phyloP scores from a whole-genome alignment of 2,888 invertebrate genomes.

The Agelastica alni region DNA sequence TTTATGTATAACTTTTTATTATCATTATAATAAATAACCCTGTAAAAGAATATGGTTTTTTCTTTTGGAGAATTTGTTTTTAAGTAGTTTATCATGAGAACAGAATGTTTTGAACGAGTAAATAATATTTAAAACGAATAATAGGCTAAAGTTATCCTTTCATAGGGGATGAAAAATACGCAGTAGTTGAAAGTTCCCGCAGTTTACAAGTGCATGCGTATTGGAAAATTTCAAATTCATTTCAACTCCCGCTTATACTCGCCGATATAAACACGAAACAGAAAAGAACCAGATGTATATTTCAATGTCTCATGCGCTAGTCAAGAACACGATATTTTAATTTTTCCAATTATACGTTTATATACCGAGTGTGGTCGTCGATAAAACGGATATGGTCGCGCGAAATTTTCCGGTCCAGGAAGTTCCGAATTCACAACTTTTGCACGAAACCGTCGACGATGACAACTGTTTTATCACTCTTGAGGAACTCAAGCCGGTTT shows the following conservation, averaged over 20 bases:
- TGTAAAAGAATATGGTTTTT: no score
- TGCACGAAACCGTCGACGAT: constrained; percentile 54
- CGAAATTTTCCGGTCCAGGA: constrained; percentile 54
- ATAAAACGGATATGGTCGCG: constrained; percentile 48
- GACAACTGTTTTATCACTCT: constrained; percentile 54
- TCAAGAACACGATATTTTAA: constrained; percentile 1
- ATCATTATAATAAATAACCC: no score
- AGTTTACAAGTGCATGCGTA: constrained; percentile 21
- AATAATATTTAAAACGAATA: no score
- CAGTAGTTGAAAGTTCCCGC: background rate
- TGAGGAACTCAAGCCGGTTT: constrained; percentile 53
- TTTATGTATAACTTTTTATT: no score
- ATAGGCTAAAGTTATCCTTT: no score
- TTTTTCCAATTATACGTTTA: background rate
- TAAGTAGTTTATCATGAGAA: no score
- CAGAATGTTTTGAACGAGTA: no score
- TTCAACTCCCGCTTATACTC: constrained; percentile 15
- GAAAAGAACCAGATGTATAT: constrained; percentile 37
- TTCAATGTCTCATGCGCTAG: constrained; percentile 35
- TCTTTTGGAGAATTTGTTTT: no score
- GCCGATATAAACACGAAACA: constrained; percentile 24
- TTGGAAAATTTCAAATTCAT: constrained; percentile 13
- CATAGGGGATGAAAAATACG: no score
- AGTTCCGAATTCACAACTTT: constrained; percentile 53
- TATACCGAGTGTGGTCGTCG: background rate